Evolutionary conservation across 2,888 invertebrate species (phyloP).

Genomic region (Agelastica alni): DNA sequence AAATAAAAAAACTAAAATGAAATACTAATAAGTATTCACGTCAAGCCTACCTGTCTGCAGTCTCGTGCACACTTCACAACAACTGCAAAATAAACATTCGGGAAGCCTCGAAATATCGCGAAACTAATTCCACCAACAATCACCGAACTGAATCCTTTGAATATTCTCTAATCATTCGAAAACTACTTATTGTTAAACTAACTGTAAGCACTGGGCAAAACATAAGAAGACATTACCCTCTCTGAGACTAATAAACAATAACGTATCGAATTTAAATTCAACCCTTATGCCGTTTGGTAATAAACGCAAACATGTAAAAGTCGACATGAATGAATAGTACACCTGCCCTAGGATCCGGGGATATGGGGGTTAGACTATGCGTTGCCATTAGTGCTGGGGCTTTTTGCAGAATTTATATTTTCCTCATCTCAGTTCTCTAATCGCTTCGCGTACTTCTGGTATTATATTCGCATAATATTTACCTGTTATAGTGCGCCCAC

Average conservation of each 20-base stretch:
- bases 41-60: no score
- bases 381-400: background rate
- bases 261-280: slow-evolving; percentile 23
- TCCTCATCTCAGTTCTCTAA: no score
- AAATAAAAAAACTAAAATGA: no score
- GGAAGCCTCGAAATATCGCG: slow-evolving; percentile 16
- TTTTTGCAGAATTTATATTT: background rate
- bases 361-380: slow-evolving; percentile 26
- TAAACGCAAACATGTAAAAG: slow-evolving; percentile 39
- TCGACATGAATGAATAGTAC: slow-evolving; percentile 33
- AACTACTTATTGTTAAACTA: slow-evolving; percentile 8
- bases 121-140: slow-evolving; percentile 22
- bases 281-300: slow-evolving; percentile 36
- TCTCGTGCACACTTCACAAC: no score
- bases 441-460: no score
- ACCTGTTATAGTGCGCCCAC: no score
- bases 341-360: slow-evolving; percentile 39
- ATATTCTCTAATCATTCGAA: no score
- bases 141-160: slow-evolving; percentile 8
- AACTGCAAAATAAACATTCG: slow-evolving; percentile 19
- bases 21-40: no score
- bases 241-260: background rate
- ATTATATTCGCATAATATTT: no score
- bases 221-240: background rate
- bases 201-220: slow-evolving; percentile 19